phyloP scores from a whole-genome alignment of 2,888 invertebrate species.

The Siphlonurus alternatus region DNA sequence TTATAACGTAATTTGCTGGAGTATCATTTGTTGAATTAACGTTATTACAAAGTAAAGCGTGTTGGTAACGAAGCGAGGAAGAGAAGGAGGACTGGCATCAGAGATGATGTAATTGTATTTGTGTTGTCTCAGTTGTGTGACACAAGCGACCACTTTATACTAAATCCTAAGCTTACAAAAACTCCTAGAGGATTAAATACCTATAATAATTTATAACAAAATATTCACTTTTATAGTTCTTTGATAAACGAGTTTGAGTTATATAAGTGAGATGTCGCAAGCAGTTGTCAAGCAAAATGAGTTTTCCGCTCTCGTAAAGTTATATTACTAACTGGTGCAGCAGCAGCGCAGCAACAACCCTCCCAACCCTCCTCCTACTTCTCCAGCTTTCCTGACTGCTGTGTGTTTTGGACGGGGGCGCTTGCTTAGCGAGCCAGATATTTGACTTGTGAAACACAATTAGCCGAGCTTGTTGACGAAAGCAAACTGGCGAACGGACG shows the following conservation, averaged over 20 bases:
- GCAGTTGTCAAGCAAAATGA: neutral
- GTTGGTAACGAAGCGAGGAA: neutral
- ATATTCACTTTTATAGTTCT: neutral
- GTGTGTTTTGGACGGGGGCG: neutral
- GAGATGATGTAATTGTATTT: neutral
- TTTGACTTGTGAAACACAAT: slow-evolving; percentile 10
- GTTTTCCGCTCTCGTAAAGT: neutral
- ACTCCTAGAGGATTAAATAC: neutral
- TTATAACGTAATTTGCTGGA: neutral
- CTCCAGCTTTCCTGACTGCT: neutral
- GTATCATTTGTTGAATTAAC: neutral
- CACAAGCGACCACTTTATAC: too few species aligned
- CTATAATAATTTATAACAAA: neutral
- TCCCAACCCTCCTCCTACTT: neutral
- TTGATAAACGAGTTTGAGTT: neutral
- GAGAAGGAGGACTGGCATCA: neutral
- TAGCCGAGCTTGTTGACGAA: slow-evolving; percentile 1
- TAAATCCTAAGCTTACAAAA: neutral
- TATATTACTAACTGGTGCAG: neutral
- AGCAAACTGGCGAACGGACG: neutral
- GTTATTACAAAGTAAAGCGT: neutral
- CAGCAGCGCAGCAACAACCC: neutral
- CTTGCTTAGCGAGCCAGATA: neutral
- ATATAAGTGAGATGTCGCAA: neutral
- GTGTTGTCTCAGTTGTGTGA: neutral